These are phyloP conservation scores for Plodia interpunctella DNA, from an alignment of 1,140 invertebrate genomes.

Conservation along the genomic window DNA sequence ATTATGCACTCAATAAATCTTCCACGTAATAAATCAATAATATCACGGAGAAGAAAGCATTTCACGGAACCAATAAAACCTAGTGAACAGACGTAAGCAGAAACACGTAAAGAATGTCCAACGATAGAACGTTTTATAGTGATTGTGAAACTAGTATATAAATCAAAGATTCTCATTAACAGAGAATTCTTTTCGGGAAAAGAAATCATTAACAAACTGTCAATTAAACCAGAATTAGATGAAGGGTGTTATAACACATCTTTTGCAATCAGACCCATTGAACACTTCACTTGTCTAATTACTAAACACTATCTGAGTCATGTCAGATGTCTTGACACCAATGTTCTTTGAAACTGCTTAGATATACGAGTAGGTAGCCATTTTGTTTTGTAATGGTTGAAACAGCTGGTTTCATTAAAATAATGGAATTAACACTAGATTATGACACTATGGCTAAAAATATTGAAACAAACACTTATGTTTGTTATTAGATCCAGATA, in stretches of 20 bases:
- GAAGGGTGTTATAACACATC: background rate
- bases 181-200: constrained; percentile 14
- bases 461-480: too few species aligned
- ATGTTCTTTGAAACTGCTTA: too few species aligned
- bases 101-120: constrained; percentile 4
- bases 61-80: constrained; percentile 5
- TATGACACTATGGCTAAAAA: too few species aligned
- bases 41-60: background rate
- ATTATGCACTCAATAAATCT: background rate
- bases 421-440: too few species aligned
- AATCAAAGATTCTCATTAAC: constrained; percentile 11
- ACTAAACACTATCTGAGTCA: background rate
- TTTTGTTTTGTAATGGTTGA: too few species aligned
- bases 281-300: too few species aligned
- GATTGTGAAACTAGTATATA: constrained; percentile 14
- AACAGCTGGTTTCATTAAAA: too few species aligned
- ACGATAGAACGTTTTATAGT: background rate
- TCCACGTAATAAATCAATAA: background rate
- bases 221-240: background rate
- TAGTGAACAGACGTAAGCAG: background rate
- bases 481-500: too few species aligned
- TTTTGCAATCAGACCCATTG: too few species aligned
- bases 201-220: constrained; percentile 14
- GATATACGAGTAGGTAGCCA: too few species aligned
- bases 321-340: background rate